Conservation (phyloP, 2,888 invertebrate genomes). For the Spicauda simplicius region DNA sequence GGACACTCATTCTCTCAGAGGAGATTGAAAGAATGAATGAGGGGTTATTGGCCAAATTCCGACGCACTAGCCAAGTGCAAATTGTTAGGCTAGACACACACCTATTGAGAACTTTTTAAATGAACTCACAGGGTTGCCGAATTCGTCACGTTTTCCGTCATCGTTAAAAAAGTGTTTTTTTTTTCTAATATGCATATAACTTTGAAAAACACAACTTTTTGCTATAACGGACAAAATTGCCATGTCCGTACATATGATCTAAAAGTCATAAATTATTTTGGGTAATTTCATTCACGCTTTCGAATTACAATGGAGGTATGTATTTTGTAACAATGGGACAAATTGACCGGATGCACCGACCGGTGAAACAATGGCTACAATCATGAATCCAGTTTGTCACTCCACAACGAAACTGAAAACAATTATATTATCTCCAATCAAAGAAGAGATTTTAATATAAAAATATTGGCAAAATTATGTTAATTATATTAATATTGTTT, state of each 20-base stretch:
- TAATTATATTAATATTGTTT: not conserved
- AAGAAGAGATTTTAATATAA: conserved; percentile 42
- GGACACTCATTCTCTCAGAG: too few species aligned
- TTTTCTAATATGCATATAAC: too few species aligned
- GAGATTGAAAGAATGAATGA: too few species aligned
- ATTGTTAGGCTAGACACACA: too few species aligned
- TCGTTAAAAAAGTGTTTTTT: too few species aligned
- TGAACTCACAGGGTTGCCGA: too few species aligned
- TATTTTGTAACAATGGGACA: conserved; percentile 78
- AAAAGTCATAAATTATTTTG: conserved; percentile 31
- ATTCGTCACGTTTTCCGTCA: too few species aligned
- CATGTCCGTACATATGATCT: conserved; percentile 24
- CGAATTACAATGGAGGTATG: conserved; percentile 65
- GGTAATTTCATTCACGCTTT: conserved; percentile 41
- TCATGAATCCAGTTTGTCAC: conserved; percentile 73
- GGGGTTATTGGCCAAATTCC: too few species aligned
- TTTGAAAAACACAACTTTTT: too few species aligned
- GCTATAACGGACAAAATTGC: not conserved
- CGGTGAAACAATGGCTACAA: conserved; percentile 74
- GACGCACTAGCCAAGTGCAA: too few species aligned
- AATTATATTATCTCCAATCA: conserved; percentile 67
- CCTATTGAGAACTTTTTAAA: too few species aligned
- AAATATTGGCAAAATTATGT: conserved; percentile 23
- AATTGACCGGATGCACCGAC: conserved; percentile 68
- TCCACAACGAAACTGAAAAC: conserved; percentile 57